phyloP scores from a whole-genome alignment of 2,888 invertebrate species.

The Caenorhabditis zanzibari region DNA sequence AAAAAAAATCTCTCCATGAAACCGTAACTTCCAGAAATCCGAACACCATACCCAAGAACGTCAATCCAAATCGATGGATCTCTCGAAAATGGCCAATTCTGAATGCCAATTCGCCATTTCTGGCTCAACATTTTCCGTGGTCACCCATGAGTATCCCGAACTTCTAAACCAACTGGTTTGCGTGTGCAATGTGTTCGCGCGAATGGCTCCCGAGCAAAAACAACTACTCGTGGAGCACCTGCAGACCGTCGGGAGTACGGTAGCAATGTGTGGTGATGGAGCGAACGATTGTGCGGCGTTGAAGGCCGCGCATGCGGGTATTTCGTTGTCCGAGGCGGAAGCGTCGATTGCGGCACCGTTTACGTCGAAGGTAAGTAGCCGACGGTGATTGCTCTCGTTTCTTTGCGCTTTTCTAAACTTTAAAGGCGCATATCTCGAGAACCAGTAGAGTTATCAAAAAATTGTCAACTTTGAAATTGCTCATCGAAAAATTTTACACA shows the following conservation, averaged over 20 bases:
- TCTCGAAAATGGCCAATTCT: slow-evolving; percentile 65
- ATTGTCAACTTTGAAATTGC: too few species aligned
- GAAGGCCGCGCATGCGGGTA: slow-evolving; percentile 83
- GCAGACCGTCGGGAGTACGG: slow-evolving; percentile 82
- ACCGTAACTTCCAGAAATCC: slow-evolving; percentile 33
- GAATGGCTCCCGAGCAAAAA: slow-evolving; percentile 87
- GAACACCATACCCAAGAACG: slow-evolving; percentile 31
- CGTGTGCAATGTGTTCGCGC: slow-evolving; percentile 84
- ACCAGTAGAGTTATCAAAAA: too few species aligned
- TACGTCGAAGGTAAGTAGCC: slow-evolving; percentile 87
- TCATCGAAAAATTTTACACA: too few species aligned
- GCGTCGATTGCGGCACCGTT: slow-evolving; percentile 87
- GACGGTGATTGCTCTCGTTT: too few species aligned
- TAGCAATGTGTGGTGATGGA: slow-evolving; percentile 85
- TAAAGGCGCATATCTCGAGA: too few species aligned
- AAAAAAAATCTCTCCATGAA: not conserved
- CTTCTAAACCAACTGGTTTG: slow-evolving; percentile 79
- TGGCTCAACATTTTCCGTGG: slow-evolving; percentile 79
- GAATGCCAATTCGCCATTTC: slow-evolving; percentile 79
- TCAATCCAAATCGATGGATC: slow-evolving; percentile 37
- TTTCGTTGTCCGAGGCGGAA: slow-evolving; percentile 85
- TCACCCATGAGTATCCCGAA: slow-evolving; percentile 81
- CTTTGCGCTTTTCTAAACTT: too few species aligned
- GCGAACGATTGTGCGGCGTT: slow-evolving; percentile 85
- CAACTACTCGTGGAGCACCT: slow-evolving; percentile 86